A percentile compares a stretch with the other conserved stretches of the same genome.
Conservation (phyloP, 2,113 vertebrate species). For the Poeciliopsis prolifica region DNA sequence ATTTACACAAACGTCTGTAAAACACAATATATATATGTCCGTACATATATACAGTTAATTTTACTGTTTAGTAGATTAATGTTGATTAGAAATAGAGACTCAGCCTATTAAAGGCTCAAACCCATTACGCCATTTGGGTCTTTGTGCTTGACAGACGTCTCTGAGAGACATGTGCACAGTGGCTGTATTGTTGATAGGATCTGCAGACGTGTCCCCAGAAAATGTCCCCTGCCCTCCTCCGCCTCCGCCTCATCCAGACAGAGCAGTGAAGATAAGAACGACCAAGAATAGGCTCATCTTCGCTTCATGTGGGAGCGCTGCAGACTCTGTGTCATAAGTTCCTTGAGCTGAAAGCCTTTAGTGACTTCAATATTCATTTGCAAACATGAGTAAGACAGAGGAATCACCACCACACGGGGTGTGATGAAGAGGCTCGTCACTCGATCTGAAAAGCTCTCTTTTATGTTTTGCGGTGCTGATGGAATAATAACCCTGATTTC, state of each 20-base stretch:
- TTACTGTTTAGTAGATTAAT: no score
- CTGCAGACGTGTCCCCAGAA: conserved; percentile 41
- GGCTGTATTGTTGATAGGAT: conserved; percentile 58
- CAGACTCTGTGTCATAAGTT: conserved; percentile 23
- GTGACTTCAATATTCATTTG: conserved; percentile 64
- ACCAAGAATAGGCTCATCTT: conserved; percentile 63
- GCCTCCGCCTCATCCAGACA: conserved; percentile 43
- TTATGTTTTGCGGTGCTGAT: conserved; percentile 30
- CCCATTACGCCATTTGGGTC: neutral
- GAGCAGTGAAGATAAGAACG: conserved; percentile 61
- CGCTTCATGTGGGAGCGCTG: conserved; percentile 53
- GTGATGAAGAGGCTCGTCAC: conserved; percentile 62
- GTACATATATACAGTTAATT: no score
- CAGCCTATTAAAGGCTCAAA: no score
- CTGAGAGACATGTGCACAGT: conserved; percentile 53
- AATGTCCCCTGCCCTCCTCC: conserved; percentile 46
- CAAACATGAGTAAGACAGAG: conserved; percentile 64
- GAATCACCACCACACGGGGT: conserved; percentile 61
- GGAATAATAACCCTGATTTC: conserved; percentile 34
- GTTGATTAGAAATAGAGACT: no score
- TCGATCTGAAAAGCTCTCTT: conserved; percentile 38
- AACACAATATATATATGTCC: no score
- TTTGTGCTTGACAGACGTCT: conserved; percentile 6
- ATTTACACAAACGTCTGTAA: no score
- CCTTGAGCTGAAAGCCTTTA: conserved; percentile 47